These are phyloP conservation scores for Epinephelus awoara DNA, from an alignment of 2,797 vertebrate genomes.

Conservation along the genomic window DNA sequence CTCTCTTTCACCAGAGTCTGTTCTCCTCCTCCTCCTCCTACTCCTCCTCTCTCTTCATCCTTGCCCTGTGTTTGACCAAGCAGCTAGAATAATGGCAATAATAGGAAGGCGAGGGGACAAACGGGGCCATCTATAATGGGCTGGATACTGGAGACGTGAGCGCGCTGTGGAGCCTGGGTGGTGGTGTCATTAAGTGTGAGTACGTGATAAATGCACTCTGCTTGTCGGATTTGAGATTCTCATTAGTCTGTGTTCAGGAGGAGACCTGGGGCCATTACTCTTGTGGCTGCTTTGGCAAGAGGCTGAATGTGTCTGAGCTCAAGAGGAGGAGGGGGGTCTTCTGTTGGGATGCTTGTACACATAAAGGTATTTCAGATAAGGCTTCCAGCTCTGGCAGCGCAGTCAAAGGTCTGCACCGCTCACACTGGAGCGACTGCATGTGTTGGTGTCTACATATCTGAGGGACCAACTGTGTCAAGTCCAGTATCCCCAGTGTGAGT, in stretches of 20 bases:
- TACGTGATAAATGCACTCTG: conserved; percentile 85
- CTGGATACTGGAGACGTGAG: conserved; percentile 50
- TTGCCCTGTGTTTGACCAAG: conserved; percentile 41
- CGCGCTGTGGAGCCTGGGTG: conserved; percentile 66
- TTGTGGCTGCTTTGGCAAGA: conserved; percentile 73
- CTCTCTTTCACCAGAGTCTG: background rate
- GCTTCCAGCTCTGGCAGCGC: background rate
- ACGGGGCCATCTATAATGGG: conserved; percentile 63
- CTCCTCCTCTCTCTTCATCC: conserved; percentile 31
- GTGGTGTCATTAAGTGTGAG: conserved; percentile 78
- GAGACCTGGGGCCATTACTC: conserved; percentile 83
- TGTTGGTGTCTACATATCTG: background rate
- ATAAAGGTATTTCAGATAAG: conserved; percentile 13
- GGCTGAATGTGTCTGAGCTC: conserved; percentile 63
- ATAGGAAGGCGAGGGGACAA: conserved; percentile 53
- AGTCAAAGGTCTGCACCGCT: conserved; percentile 6
- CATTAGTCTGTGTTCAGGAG: conserved; percentile 87
- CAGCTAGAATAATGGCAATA: conserved; percentile 27
- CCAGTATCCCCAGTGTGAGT: too few relatives aligned
- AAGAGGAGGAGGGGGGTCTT: conserved; percentile 10
- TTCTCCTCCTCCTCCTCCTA: background rate
- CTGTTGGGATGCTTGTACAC: conserved; percentile 23
- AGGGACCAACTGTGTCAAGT: too few relatives aligned
- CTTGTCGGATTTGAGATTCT: conserved; percentile 86
- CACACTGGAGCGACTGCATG: background rate